Base-by-base conservation (phyloP, 2,888 invertebrate species). In the Trisateles emortualis region DNA sequence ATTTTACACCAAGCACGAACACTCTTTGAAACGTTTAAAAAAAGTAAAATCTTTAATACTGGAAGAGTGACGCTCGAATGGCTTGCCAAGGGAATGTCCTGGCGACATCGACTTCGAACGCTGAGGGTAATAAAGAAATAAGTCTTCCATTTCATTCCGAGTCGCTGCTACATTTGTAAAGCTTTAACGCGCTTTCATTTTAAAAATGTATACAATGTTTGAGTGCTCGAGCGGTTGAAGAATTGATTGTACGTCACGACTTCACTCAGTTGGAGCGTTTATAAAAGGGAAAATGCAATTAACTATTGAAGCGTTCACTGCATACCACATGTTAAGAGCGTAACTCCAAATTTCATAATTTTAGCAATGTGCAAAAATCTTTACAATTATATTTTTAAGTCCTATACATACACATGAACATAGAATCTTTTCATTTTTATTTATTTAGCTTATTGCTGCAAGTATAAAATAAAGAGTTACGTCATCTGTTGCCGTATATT, bases 81-180 rank as follows among this genome's bases (percentile, higher is more conserved):
- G 62, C 50, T 68, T 63, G 69, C 71, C 57, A 64, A 68, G 51
- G 54, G 50, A 75, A 68, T 59, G 72, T 62, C 61, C 64, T 59
- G 57, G 54, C 51, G 24, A 26, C 53, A 51, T 39, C 42, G 53
- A 51, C 41, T 46, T 33, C 58, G 54, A 65, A 60, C 48, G 53
- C 47, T 52, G 52, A 42, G 47, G 43, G 46, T 48, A 72, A 63
- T 68, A 66, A 64, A 68, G 53, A 68, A 66, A 64, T 68, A 68
- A 68, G 43, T 65, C 55, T 61, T 65, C 56, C 61, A 51, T 67
- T 64, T n/a, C n/a, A n/a, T n/a, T n/a, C n/a, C n/a, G n/a, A n/a
- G n/a, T 59, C 47, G 54, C 61, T 72, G 61, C 55, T 49, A 35
- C 36, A 50, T 62, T 60, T 68, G 42, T 42, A 39, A 46, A 51